Conservation (phyloP, 2,888 invertebrate genomes). For the Myathropa florea region DNA sequence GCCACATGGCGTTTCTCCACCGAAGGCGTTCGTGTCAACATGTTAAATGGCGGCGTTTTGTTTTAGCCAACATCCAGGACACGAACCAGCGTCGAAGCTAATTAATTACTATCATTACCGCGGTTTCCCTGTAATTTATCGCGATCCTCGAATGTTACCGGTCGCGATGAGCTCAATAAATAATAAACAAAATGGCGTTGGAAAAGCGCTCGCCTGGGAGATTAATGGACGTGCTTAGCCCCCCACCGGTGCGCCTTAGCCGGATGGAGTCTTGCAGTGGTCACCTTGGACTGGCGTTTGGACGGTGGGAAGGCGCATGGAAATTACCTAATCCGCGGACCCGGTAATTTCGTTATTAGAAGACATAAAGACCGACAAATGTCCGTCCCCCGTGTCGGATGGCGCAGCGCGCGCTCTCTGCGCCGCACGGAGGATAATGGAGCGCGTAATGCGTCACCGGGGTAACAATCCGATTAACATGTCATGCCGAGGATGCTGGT, state of each 20-base stretch:
- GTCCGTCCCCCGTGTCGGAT: background rate
- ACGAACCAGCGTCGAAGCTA: conserved; percentile 22
- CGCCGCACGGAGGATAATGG: conserved; percentile 62
- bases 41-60: conserved; percentile 27
- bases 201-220: conserved; percentile 38
- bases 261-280: background rate
- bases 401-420: background rate
- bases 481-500: conserved; percentile 59
- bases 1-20: background rate
- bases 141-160: conserved; percentile 29
- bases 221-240: conserved; percentile 43
- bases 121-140: conserved; percentile 46
- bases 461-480: conserved; percentile 68
- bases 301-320: background rate
- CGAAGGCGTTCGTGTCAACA: conserved; percentile 60
- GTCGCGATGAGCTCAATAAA: conserved; percentile 43
- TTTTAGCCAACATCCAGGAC: conserved; percentile 3
- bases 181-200: conserved; percentile 62
- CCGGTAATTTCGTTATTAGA: conserved; percentile 56
- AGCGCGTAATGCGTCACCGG: conserved; percentile 62
- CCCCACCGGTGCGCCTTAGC: background rate
- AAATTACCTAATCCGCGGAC: conserved; percentile 53
- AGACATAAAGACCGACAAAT: conserved; percentile 59
- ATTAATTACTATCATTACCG: conserved; percentile 57
- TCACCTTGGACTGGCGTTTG: background rate